Evolutionary conservation across 2,888 invertebrate genomes (phyloP).

Genomic region (Argyresthia goedartella): DNA sequence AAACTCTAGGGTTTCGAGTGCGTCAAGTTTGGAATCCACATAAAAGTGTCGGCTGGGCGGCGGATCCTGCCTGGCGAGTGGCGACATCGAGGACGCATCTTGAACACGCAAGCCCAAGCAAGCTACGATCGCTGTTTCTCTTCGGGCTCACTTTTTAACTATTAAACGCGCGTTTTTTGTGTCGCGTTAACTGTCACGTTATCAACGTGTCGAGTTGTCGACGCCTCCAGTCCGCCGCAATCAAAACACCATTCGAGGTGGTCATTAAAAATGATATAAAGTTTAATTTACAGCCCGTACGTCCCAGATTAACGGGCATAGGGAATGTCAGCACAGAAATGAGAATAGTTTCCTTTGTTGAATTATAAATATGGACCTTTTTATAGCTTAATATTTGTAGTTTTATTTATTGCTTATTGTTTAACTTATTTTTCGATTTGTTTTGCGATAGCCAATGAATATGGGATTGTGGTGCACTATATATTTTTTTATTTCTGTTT

Average conservation of each 20-base stretch:
- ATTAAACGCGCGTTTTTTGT: conserved; percentile 61
- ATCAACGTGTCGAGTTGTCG: conserved; percentile 69
- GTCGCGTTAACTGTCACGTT: conserved; percentile 57
- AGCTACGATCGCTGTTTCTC: no score
- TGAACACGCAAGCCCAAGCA: conserved; percentile 15
- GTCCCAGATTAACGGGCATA: conserved; percentile 60
- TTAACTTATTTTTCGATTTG: neutral
- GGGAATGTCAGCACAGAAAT: conserved; percentile 39
- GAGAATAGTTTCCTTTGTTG: conserved; percentile 53
- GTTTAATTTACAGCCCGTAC: conserved; percentile 61
- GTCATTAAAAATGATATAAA: conserved; percentile 70
- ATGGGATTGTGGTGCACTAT: no score
- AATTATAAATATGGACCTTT: conserved; percentile 18
- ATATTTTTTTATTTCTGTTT: no score
- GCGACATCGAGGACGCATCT: conserved; percentile 4
- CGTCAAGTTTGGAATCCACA: conserved; percentile 41
- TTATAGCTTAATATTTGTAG: conserved; percentile 6
- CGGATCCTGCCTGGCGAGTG: neutral
- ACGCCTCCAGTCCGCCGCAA: conserved; percentile 67
- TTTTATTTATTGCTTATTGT: neutral
- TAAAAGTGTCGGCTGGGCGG: conserved; percentile 31
- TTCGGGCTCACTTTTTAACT: conserved; percentile 43
- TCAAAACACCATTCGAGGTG: conserved; percentile 66
- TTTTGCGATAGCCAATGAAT: neutral
- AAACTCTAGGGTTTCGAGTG: conserved; percentile 52